Evolutionary conservation across 2,888 invertebrate genomes (phyloP), one percentile per base, ranked within the genome.

Genomic region (Eupsilia transversa): DNA sequence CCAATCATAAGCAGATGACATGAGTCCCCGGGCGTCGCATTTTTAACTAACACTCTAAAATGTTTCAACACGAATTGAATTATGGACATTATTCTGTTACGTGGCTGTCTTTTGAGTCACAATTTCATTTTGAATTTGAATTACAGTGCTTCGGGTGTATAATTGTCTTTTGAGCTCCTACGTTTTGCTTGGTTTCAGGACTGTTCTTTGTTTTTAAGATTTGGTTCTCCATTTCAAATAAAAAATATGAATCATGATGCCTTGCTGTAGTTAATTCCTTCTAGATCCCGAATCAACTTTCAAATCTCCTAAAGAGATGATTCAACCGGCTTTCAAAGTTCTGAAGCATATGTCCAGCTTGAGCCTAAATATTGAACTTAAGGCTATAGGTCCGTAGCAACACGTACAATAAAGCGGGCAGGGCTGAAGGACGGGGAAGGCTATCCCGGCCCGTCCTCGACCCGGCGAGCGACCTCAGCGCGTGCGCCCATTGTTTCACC

Each of bases 401-500:
- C 87, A 78, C 74, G 77, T 83, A 83, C 77, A 88, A 88, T 87
- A 88, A 87, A 85, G 84, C 88, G 82, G 86, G 87, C 83, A 88
- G 88, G 89, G 87, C 84, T 91, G 93, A 94, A 94, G 94, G 94
- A 92, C 94, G 94, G 89, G 92, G 90, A 92, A 93, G 93, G 92
- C 91, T 91, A 89, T 78, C 81, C 77, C 86, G 77, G 84, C 78
- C 89, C 94, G 94, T 92, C 94, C 94, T 94, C 94, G 94, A 94
- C 93, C 94, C 91, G 87, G 89, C 87, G 86, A 86, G 85, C 92
- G 93, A 93, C 94, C 94, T 93, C 94, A 90, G 91, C 94, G 94
- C 93, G 94, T 94, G 94, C 94, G 87, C 87, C 91, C 92, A 93
- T 93, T 94, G 94, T 94, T 94, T 90, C 90, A 83, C 83, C 85